phyloP scores from a whole-genome alignment of 2,797 vertebrate genomes.

The Tokudaia tokunoshimensis region DNA sequence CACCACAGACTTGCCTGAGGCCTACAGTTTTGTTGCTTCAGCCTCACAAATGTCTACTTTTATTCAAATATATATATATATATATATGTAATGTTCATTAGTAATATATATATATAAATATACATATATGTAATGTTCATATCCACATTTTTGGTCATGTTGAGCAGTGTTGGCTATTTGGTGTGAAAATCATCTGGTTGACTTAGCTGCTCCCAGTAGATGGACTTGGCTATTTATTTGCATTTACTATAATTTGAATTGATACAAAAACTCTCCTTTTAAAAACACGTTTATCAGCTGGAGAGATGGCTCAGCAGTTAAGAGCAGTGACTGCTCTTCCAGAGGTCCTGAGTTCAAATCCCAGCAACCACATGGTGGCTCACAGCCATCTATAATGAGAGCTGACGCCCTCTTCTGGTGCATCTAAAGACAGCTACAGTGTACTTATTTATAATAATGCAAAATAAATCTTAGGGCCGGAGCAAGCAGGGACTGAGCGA shows the following conservation, averaged over 20 bases:
- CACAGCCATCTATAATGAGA: too few relatives aligned
- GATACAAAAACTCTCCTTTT: not conserved
- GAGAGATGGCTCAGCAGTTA: too few relatives aligned
- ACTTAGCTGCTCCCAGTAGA: not conserved
- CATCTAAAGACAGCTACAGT: too few relatives aligned
- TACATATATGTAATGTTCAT: not conserved
- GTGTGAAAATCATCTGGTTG: not conserved
- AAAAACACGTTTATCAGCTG: not conserved
- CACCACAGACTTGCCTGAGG: not conserved
- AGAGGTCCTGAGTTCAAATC: too few relatives aligned
- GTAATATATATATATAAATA: too few relatives aligned
- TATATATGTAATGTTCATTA: not conserved
- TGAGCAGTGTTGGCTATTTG: not conserved
- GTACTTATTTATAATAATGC: too few relatives aligned
- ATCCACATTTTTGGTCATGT: not conserved
- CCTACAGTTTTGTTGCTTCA: not conserved
- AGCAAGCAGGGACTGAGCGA: too few relatives aligned
- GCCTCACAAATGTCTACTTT: not conserved
- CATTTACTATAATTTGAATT: conserved; percentile 6
- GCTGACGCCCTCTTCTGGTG: too few relatives aligned
- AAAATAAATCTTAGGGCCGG: too few relatives aligned
- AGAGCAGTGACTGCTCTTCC: too few relatives aligned
- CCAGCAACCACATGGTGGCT: too few relatives aligned
- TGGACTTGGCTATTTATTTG: not conserved
- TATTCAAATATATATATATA: not conserved